Conservation (phyloP, 2,113 vertebrate genomes). For the Pseudolaguvia tuberculata region DNA sequence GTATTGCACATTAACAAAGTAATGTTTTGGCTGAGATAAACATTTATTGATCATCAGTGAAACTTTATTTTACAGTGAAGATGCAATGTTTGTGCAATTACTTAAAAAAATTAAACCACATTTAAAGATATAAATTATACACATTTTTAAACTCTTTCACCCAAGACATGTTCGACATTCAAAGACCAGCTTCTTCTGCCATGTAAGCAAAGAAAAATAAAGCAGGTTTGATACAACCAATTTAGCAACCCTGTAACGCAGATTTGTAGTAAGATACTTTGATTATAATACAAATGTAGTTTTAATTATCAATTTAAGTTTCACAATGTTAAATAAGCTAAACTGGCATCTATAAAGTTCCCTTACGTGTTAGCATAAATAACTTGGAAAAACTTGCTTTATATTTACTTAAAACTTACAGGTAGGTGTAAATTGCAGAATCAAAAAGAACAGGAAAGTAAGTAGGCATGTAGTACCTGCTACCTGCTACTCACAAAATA, state of each 20-base stretch:
- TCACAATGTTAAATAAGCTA: not conserved
- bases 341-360: not conserved
- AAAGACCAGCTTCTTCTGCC: not conserved
- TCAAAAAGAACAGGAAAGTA: not conserved
- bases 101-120: not conserved
- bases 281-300: too few species aligned
- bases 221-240: not conserved
- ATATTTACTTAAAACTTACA: too few species aligned
- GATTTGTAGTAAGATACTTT: not conserved
- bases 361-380: not conserved
- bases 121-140: not conserved
- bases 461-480: slow-evolving; percentile 12
- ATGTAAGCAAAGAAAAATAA: not conserved
- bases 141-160: not conserved
- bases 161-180: not conserved
- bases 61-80: not conserved
- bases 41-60: not conserved
- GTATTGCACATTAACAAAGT: too few species aligned
- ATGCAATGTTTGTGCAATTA: not conserved
- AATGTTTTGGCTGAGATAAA: not conserved
- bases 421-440: not conserved
- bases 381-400: not conserved
- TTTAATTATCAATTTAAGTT: too few species aligned
- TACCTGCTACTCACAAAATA: not conserved
- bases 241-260: not conserved